These are phyloP conservation scores for Bergia sp. DNA, from an alignment of 92 coral and sea anemone species.

Conservation along the genomic window DNA sequence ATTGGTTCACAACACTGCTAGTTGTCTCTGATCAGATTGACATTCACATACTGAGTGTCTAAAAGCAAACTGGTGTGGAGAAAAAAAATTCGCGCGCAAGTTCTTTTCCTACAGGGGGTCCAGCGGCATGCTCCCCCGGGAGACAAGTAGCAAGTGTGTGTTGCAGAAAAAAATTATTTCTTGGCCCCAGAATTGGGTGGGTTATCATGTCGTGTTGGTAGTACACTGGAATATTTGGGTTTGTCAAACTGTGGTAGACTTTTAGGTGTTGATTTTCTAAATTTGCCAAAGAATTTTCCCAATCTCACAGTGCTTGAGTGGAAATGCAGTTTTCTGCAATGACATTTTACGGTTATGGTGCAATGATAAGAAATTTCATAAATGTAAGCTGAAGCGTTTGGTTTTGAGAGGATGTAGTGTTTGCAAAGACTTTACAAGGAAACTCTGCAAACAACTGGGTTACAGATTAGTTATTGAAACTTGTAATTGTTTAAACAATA, in stretches of 20 bases:
- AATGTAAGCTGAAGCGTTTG: background rate
- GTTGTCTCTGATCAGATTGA: too few relatives aligned
- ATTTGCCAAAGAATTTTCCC: constrained; percentile 21
- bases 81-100: too few relatives aligned
- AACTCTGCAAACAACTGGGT: background rate
- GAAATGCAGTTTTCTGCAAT: background rate
- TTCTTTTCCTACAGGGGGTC: too few relatives aligned
- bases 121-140: too few relatives aligned
- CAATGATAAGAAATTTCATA: background rate
- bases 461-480: background rate
- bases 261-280: background rate
- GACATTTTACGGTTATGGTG: constrained; percentile 17
- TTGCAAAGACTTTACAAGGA: background rate
- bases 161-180: too few relatives aligned
- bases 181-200: too few relatives aligned
- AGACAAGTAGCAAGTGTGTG: too few relatives aligned
- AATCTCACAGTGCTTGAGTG: constrained; percentile 31
- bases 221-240: constrained; percentile 26
- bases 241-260: constrained; percentile 35
- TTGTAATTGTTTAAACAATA: background rate
- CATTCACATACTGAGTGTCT: too few relatives aligned
- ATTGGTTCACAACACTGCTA: too few relatives aligned
- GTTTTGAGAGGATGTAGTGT: constrained; percentile 23
- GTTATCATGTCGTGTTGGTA: constrained; percentile 8
- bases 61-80: too few relatives aligned